Conservation (phyloP, 2,888 invertebrate genomes). For the Andrena minutula region DNA sequence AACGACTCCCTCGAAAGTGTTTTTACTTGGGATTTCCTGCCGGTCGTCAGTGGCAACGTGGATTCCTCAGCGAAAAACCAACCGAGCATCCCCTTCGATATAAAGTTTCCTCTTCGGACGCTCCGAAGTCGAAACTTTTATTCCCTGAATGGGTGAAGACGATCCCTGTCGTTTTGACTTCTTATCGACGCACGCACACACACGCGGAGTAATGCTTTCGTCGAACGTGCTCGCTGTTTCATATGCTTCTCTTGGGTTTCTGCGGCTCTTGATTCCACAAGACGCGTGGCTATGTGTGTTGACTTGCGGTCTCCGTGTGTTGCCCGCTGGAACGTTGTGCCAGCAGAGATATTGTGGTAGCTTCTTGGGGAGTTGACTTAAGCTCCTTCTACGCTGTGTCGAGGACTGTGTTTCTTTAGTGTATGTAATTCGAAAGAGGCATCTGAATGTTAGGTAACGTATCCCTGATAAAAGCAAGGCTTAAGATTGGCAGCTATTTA, state of each 20-base stretch:
- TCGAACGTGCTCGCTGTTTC: neutral
- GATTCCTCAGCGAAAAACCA: constrained; percentile 15
- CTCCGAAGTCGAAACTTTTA: neutral
- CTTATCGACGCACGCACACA: neutral
- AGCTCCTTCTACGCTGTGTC: no score
- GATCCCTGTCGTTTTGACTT: neutral
- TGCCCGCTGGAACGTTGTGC: no score
- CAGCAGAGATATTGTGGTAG: no score
- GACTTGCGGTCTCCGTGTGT: neutral
- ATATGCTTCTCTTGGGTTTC: neutral
- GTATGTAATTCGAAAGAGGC: no score
- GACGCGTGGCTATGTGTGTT: neutral
- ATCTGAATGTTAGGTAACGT: no score
- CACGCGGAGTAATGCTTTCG: neutral
- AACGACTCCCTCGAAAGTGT: constrained; percentile 11
- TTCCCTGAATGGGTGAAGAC: neutral
- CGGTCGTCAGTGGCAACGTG: neutral
- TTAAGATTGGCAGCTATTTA: no score
- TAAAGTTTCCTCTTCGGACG: neutral
- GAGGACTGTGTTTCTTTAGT: no score
- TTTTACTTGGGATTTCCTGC: constrained; percentile 27
- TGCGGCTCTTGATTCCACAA: neutral
- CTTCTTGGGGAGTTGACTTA: no score
- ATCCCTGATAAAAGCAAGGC: no score
- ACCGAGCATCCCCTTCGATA: neutral